These are phyloP conservation scores for Sarcophaga peregrina DNA, from an alignment of 1,140 invertebrate genomes.

Conservation along the genomic window DNA sequence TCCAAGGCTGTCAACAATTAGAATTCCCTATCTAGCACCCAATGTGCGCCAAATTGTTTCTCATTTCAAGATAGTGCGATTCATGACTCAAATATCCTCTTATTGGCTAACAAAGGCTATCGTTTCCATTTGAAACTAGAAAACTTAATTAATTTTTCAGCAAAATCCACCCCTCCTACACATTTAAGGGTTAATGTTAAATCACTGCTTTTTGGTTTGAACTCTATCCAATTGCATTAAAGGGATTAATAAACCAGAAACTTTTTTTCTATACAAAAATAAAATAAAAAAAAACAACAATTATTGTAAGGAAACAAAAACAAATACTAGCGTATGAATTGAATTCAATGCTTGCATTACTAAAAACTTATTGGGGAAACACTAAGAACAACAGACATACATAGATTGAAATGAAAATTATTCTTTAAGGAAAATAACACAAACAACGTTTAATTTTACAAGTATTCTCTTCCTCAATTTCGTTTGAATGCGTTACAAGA, in stretches of 20 bases:
- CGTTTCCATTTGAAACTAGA: too few species aligned
- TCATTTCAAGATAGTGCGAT: too few species aligned
- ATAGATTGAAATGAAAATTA: background rate
- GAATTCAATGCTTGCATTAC: background rate
- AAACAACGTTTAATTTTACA: background rate
- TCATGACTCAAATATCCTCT: too few species aligned
- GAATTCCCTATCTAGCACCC: too few species aligned
- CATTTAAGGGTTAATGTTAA: background rate
- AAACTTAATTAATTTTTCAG: too few species aligned
- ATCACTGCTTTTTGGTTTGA: background rate
- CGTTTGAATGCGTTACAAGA: background rate
- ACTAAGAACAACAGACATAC: background rate
- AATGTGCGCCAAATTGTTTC: too few species aligned
- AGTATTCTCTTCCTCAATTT: background rate
- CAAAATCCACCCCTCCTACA: background rate
- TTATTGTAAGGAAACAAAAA: background rate
- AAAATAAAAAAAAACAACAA: background rate
- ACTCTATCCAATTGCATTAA: constrained; percentile 8
- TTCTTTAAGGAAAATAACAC: background rate
- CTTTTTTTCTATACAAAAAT: background rate
- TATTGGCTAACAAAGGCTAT: too few species aligned
- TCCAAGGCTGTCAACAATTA: too few species aligned
- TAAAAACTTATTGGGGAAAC: constrained; percentile 11
- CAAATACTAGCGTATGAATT: background rate
- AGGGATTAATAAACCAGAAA: constrained; percentile 13